Base-by-base conservation (phyloP, 1,140 invertebrate genomes). In the Plectrocnemia conspersa region DNA sequence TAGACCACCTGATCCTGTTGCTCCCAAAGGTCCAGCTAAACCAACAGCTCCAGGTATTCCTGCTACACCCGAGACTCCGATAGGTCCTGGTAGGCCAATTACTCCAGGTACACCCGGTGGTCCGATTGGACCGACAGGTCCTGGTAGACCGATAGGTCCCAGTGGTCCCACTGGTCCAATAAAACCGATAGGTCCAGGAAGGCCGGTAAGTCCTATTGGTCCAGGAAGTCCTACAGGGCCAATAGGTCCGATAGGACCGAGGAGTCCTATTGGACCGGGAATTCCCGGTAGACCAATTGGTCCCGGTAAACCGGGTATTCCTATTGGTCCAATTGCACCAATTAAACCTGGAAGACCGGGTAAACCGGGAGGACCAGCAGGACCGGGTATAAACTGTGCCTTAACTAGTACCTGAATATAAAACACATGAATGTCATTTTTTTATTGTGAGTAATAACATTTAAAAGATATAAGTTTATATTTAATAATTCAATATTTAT, bases 151-250 rank as follows among this genome's bases (percentile, higher is more conserved):
- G 11, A 27, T 27, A 5, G 49, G 49, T 21, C 49, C 49, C 10
- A 32, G 10, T 16, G 27, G 27, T 7, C 27, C 27, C n/a, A n/a
- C 27, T 15, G 82, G 83, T 16, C 71, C 75, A 33, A 59, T 73
- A 44, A 82, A 82, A 50, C 67, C 74, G n/a, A 7, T n/a, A 32
- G 49, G 49, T 32, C 21, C 23, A 32, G 32, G 41, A 5, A 33
- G 47, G 1, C 40, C 40, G 4, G 18, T 13, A 6, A 21, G 40
- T 19, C 40, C 40, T 6, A 23, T 18, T 9, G 40, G 40, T 23
- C 15, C 21, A 7, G 9, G 16, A 5, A 13, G 21, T 21, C n/a
- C n/a, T 11, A 49, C 38, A 33, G 48, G 48, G 1, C 15, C 32
- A 18, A 42, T 52, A 38, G 49, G 49, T 38, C 49, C 49, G 10